Evolutionary conservation across 2,888 invertebrate species (phyloP), one percentile per base, ranked within the genome.

Genomic region (Tuberolachnus salignus): DNA sequence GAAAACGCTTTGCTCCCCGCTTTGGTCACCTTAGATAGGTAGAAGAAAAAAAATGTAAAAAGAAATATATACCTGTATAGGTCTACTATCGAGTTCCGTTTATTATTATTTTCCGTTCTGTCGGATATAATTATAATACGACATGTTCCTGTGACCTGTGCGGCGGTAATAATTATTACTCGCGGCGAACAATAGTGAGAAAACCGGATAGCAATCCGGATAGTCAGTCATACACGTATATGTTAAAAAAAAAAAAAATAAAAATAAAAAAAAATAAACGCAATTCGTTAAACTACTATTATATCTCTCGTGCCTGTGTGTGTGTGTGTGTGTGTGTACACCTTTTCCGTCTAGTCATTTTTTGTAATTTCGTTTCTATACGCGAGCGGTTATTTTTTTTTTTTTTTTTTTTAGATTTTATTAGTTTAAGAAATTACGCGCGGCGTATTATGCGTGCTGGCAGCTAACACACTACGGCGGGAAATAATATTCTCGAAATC

Each of bases 131-230:
- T 73, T 63, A 51, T 73, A 63, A 73, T 61, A 21, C 61, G n/a
- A 51, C n/a, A 49, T 61, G 61, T 72, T 49, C 49, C 61, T 34
- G 13, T 34, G 13, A 8, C 19, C 53, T 44, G 16, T 21, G 34
- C 21, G 49, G 49, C 11, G 61, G n/a, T n/a, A 59, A 49, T 49
- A 67, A 67, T 78, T 19, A 78, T 78, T 78, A 67, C 67, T 59
- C 67, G 16, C 67, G 16, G 44, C 21, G 78, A 78, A 78, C 78
- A 78, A 78, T 78, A 42, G 78, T 78, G 78, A 51, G 78, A 78
- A 78, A 78, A 69, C 46, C 42, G 34, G 59, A 69, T 59, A 1
- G 34, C 16, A 34, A 34, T n/a, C n/a, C 9, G 11, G 53, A 46
- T 46, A 34, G 26, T n/a, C n/a, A n/a, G n/a, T n/a, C n/a, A n/a